Evolutionary conservation across 2,113 vertebrate species (phyloP), one percentile per base, ranked within the genome.

Genomic region (Nerophis ophidion): DNA sequence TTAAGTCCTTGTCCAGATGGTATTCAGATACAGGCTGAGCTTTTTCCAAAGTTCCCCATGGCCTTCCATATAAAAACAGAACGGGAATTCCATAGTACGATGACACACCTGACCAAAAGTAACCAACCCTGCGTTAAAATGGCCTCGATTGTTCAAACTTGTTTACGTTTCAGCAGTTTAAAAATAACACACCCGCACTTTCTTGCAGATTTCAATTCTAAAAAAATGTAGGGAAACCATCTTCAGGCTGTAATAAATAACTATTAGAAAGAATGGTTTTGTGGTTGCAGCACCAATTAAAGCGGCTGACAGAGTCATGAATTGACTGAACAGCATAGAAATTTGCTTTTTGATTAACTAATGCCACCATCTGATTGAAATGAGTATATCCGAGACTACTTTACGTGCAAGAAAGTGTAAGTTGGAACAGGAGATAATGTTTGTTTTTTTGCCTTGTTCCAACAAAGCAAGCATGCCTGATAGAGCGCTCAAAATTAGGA

Each of bases 1-100:
- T 86, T 91, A 61, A 44, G 64, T 75, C 64, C 42, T 57, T 51
- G 61, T 70, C 76, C 75, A 79, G 76, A 81, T 73, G 36, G 69
- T 55, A 42, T 44, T 61, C 57, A 75, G 55, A 63, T 69, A 54
- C 56, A 60, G 63, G 48, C 56, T 65, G 64, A 66, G 13, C 58
- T 76, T 81, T 26, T 75, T 65, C 74, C 59, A 68, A 63, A 67
- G 71, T 26, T 16, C 34, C 52, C 15, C 12, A 34, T 63, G 10
- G 38, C 8, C 36, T 26, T 45, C 46, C 33, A 15, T 4, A 34
- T 60, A 5, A 56, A 45, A 56, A 42, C 35, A 15, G 38, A 15
- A 51, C 2, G 1, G 19, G 11, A 56, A 67, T 45, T 14, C 40
- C 3, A 44, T 52, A 52, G 35, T 2, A 13, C 5, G 57, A 38